Percentiles rank a stretch among this genome's conserved stretches.
phyloP scores from a whole-genome alignment of 2,888 invertebrate genomes.

The Idaea dimidiata region DNA sequence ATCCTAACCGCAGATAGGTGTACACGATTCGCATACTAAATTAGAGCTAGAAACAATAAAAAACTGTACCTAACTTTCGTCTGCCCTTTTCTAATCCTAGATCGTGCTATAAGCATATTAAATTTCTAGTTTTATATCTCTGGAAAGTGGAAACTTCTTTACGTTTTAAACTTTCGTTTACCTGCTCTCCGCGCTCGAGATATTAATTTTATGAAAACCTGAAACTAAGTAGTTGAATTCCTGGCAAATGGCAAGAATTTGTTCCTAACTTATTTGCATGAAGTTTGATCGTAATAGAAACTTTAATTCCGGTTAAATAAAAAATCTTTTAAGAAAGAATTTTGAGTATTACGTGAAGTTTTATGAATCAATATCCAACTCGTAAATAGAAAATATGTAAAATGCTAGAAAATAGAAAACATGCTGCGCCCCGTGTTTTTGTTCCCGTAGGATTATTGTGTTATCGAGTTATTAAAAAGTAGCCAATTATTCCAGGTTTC shows the following conservation, averaged over 20 bases:
- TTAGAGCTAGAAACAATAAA: constrained; percentile 23
- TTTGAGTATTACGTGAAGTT: neutral
- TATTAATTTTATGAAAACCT: constrained; percentile 67
- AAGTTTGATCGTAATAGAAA: constrained; percentile 27
- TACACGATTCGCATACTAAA: too few relatives aligned
- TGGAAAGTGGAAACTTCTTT: constrained; percentile 49
- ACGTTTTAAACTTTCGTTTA: constrained; percentile 60
- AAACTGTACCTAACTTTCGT: constrained; percentile 10
- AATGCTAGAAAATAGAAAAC: too few relatives aligned
- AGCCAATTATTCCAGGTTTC: too few relatives aligned
- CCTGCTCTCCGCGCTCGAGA: constrained; percentile 52
- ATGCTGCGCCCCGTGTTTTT: too few relatives aligned
- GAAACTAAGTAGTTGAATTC: constrained; percentile 42
- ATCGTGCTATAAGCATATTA: constrained; percentile 58
- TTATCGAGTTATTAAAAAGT: too few relatives aligned
- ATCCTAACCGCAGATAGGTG: too few relatives aligned
- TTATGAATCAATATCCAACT: neutral
- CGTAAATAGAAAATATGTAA: too few relatives aligned
- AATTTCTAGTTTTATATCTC: constrained; percentile 67
- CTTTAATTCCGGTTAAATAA: neutral
- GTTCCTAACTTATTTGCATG: constrained; percentile 31
- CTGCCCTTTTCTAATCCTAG: constrained; percentile 29
- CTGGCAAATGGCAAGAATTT: constrained; percentile 48
- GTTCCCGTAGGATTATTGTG: too few relatives aligned
- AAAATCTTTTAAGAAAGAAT: neutral